Percentiles rank a stretch among this genome's conserved stretches.
Evolutionary conservation across 2,113 vertebrate species (phyloP).

Genomic region (Australoheros scitulus): DNA sequence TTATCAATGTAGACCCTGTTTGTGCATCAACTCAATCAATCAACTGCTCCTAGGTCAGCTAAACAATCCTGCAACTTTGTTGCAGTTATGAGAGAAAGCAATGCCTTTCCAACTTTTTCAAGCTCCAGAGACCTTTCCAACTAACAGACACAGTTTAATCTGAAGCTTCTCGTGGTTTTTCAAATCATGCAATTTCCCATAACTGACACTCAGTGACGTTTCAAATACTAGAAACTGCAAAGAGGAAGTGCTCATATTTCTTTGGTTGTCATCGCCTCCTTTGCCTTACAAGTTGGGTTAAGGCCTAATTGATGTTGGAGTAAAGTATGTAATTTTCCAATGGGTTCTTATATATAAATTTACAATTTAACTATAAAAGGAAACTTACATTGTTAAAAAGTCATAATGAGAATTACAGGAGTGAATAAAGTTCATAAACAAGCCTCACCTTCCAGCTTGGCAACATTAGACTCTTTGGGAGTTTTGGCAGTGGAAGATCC

Average conservation of each 20-base stretch:
- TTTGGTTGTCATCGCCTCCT: no score
- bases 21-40: neutral
- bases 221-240: no score
- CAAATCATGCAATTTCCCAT: neutral
- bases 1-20: neutral
- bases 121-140: no score
- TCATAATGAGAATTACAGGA: neutral
- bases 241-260: no score
- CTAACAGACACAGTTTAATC: neutral
- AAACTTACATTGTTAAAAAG: no score
- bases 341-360: no score
- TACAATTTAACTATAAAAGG: no score
- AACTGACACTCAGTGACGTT: neutral
- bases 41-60: neutral
- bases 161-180: neutral
- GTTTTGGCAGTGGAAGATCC: conserved; percentile 50
- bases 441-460: conserved; percentile 86
- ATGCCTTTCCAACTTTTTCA: neutral
- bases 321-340: no score
- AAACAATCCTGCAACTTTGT: neutral
- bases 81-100: no score
- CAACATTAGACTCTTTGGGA: conserved; percentile 82
- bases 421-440: neutral
- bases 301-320: no score
- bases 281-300: no score